A percentile compares a stretch with the other conserved stretches of the same genome.
Evolutionary conservation across 1,140 invertebrate genomes (phyloP).

Genomic region (Saccostrea glomerata): DNA sequence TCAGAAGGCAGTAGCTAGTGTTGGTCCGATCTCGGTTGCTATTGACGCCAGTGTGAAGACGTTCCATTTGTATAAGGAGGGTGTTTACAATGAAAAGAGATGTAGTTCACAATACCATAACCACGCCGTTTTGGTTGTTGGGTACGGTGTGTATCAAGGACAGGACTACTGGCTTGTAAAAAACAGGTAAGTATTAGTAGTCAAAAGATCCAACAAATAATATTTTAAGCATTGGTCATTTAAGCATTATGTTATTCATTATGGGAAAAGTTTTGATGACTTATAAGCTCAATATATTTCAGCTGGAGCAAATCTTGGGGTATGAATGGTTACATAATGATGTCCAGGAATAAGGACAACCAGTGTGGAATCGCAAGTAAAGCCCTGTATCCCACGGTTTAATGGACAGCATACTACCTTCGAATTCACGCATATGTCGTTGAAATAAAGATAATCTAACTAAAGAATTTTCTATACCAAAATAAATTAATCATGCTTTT

Average conservation of each 20-base stretch:
- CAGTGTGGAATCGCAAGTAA: constrained; percentile 93
- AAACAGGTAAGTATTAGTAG: constrained; percentile 78
- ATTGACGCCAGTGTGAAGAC: constrained; percentile 86
- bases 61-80: constrained; percentile 58
- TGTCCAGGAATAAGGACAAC: constrained; percentile 92
- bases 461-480: no score
- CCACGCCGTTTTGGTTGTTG: constrained; percentile 81
- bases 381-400: constrained; percentile 82
- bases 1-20: constrained; percentile 29
- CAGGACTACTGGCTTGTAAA: constrained; percentile 83
- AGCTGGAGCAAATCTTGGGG: constrained; percentile 92
- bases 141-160: constrained; percentile 82
- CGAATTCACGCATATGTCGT: no score
- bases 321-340: constrained; percentile 92
- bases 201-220: no score
- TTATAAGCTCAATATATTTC: constrained; percentile 45
- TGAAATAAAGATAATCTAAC: no score
- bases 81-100: constrained; percentile 65
- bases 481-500: no score
- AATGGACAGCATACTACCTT: background rate
- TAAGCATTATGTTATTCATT: background rate
- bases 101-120: constrained; percentile 49
- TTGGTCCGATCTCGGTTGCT: constrained; percentile 82
- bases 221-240: no score
- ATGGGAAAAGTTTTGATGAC: background rate